Conservation (phyloP, 1,140 invertebrate species). For the Phymastichus coffea region DNA sequence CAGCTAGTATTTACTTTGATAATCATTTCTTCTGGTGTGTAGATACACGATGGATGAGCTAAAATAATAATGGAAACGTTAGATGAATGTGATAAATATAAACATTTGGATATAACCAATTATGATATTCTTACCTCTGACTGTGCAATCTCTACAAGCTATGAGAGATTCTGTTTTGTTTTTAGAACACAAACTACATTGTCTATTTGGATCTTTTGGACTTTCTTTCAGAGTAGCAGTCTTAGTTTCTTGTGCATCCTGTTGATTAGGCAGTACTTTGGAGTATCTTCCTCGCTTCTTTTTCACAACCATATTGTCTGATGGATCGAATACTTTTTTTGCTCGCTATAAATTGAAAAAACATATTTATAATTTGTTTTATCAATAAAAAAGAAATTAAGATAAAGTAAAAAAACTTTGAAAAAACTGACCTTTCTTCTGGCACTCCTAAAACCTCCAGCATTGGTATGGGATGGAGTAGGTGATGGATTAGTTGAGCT, state of each 20-base stretch:
- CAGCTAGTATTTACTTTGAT: slow-evolving; percentile 67
- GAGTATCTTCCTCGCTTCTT: slow-evolving; percentile 65
- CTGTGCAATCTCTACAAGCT: slow-evolving; percentile 76
- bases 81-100: slow-evolving; percentile 7
- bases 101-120: slow-evolving; percentile 5
- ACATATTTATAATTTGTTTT: background rate
- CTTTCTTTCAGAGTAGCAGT: slow-evolving; percentile 12
- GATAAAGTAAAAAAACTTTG: slow-evolving; percentile 14
- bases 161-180: slow-evolving; percentile 65
- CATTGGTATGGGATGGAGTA: slow-evolving; percentile 46
- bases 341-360: slow-evolving; percentile 55
- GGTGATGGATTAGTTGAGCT: slow-evolving; percentile 52
- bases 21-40: slow-evolving; percentile 63
- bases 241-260: slow-evolving; percentile 44
- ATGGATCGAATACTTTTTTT: slow-evolving; percentile 79
- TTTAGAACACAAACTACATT: slow-evolving; percentile 54
- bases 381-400: slow-evolving; percentile 7
- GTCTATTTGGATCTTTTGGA: slow-evolving; percentile 55
- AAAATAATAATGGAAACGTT: slow-evolving; percentile 33
- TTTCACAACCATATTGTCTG: slow-evolving; percentile 70
- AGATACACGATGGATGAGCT: slow-evolving; percentile 69
- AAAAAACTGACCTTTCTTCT: slow-evolving; percentile 47
- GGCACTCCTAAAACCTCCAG: slow-evolving; percentile 48
- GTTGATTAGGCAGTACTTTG: slow-evolving; percentile 42
- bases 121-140: slow-evolving; percentile 63